Evolutionary conservation across 2,797 vertebrate genomes (phyloP).

Genomic region (Lerista edwardsae): DNA sequence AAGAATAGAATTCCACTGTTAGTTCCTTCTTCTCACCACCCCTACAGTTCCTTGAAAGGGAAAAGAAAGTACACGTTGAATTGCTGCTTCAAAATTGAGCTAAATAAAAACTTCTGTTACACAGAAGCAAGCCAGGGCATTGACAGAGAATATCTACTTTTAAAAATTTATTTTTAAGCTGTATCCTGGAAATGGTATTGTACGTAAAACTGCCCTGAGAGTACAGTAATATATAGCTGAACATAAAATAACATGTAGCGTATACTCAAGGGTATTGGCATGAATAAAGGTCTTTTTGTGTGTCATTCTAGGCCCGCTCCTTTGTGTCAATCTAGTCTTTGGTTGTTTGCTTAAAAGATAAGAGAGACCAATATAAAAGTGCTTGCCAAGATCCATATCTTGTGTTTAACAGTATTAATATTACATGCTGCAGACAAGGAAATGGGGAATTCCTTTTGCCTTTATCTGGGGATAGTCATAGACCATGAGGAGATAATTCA

Average conservation of each 20-base stretch:
- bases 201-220: neutral
- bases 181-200: neutral
- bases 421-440: neutral
- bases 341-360: conserved; percentile 1
- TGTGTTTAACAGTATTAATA: conserved; percentile 11
- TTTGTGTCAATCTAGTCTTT: neutral
- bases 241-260: neutral
- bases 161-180: neutral
- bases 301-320: neutral
- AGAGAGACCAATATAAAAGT: neutral
- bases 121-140: neutral
- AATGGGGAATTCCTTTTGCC: neutral
- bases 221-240: neutral
- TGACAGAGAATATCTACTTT: neutral
- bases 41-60: neutral
- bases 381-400: conserved; percentile 5
- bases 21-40: neutral
- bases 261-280: neutral
- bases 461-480: neutral
- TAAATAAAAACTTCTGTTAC: conserved; percentile 6
- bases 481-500: neutral
- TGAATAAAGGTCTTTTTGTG: neutral
- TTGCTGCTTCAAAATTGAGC: conserved; percentile 1
- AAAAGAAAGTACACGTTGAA: neutral
- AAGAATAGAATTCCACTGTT: neutral